Evolutionary conservation across 1,140 invertebrate genomes (phyloP), one percentile per base, ranked within the genome.

Genomic region (Acromyrmex charruanus): DNA sequence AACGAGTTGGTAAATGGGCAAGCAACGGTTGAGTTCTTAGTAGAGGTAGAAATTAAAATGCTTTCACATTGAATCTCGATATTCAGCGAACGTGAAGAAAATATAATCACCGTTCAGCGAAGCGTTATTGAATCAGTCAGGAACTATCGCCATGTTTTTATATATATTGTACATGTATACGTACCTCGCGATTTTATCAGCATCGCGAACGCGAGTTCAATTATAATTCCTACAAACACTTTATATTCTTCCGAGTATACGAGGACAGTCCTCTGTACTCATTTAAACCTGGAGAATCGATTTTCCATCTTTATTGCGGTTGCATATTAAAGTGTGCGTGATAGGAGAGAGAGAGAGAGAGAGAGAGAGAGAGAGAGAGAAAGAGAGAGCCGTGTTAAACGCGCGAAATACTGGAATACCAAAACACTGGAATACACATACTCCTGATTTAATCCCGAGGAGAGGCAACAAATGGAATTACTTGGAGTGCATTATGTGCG

Each of bases 11-110:
- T 63, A 61, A 81, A 69, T 6, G 66, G 4, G 31, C 31, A 25
- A 51, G 69, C 69, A 49, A 82, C 68, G 53, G 12, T 82, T 58
- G 58, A 51, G 55, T 75, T 63, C 69, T 84, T 63, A 75, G 14
- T 69, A n/a, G 9, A 44, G 68, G 25, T 49, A 55, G 58, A 63
- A 84, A 84, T 84, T 84, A 84, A 84, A 84, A 63, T 28, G 55
- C 39, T 75, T 75, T 51, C 55, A 61, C 49, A 63, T 84, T 58
- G 39, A 51, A 51, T 84, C 55, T 51, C 39, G 39, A 84, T 84
- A 49, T 21, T 61, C 35, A 25, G n/a, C 35, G 49, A 69, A 58
- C 77, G 53, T 61, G 69, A 61, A 39, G 44, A 75, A 84, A 74
- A 61, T 75, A 74, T 74, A 74, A 75, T 84, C 55, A 58, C 9